A percentile compares a stretch with the other conserved stretches of the same genome.
These are phyloP conservation scores for Macrobrachium nipponense DNA, from an alignment of 1,140 invertebrate genomes.

Conservation along the genomic window DNA sequence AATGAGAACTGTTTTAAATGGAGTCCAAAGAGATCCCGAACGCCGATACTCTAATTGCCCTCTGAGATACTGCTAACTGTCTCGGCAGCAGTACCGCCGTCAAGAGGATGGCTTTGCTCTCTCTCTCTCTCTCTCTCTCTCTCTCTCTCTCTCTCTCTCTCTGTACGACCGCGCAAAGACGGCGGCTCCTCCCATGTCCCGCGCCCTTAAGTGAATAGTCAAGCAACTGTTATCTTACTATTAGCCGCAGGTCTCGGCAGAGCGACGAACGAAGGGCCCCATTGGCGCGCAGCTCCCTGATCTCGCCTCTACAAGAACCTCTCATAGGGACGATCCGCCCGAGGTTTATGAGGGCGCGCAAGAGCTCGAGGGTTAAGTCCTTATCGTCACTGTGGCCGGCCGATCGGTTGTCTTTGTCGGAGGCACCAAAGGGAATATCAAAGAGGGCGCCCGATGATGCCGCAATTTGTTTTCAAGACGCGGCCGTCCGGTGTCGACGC, in stretches of 20 bases:
- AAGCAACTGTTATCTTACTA: constrained; percentile 33
- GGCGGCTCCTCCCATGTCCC: background rate
- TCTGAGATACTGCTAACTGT: background rate
- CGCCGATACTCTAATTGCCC: too few relatives aligned
- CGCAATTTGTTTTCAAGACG: constrained; percentile 48
- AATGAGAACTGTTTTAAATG: background rate
- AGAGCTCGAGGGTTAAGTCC: constrained; percentile 23
- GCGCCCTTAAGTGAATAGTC: constrained; percentile 39
- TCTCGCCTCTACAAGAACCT: too few relatives aligned
- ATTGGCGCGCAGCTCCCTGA: background rate
- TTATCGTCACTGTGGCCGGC: background rate
- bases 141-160: background rate
- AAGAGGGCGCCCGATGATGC: constrained; percentile 4
- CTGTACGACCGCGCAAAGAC: background rate
- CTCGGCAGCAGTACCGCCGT: background rate
- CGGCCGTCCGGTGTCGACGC: constrained; percentile 13
- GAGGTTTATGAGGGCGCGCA: background rate
- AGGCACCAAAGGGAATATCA: constrained; percentile 15
- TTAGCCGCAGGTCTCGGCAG: background rate
- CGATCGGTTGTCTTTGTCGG: constrained; percentile 42
- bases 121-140: background rate
- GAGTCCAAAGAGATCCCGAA: too few relatives aligned
- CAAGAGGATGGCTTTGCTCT: background rate
- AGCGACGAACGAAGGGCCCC: background rate
- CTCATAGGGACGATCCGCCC: too few relatives aligned